A percentile compares a stretch with the other conserved stretches of the same genome.
Evolutionary conservation across 2,797 vertebrate species (phyloP).

Genomic region (Spatula clypeata): DNA sequence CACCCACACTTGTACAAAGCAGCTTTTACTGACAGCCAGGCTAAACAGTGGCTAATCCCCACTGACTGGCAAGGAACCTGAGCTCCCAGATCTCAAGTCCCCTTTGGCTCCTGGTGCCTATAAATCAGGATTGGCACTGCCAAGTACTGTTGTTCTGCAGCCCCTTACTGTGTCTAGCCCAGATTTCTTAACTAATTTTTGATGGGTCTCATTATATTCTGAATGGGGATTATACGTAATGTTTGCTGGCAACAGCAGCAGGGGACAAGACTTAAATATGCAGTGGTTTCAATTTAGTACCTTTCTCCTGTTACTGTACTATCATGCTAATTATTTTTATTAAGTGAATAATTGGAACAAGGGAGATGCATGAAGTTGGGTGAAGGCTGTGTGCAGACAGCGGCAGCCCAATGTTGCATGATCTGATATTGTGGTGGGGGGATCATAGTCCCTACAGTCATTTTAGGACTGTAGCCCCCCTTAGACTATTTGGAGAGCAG

Average conservation of each 20-base stretch:
- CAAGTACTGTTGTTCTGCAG: background rate
- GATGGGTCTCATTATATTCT: background rate
- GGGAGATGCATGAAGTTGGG: accelerated
- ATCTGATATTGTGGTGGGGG: background rate
- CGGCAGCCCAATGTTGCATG: background rate
- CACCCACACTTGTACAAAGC: background rate
- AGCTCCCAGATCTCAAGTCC: background rate
- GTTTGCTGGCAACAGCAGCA: background rate
- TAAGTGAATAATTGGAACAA: background rate
- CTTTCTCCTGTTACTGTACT: background rate
- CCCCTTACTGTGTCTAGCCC: background rate
- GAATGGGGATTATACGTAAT: background rate
- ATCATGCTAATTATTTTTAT: background rate
- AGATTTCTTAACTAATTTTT: background rate
- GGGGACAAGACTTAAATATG: background rate
- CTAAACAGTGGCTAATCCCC: background rate
- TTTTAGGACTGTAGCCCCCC: background rate
- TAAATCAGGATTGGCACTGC: background rate
- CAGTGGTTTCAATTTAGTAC: background rate
- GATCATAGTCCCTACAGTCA: background rate
- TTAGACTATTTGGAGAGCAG: background rate
- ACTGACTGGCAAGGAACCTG: background rate
- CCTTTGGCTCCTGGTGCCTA: background rate
- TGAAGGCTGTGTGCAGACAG: accelerated
- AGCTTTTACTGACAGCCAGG: background rate